phyloP scores from a whole-genome alignment of 2,888 invertebrate species.

The Sinhomidia bicolor region DNA sequence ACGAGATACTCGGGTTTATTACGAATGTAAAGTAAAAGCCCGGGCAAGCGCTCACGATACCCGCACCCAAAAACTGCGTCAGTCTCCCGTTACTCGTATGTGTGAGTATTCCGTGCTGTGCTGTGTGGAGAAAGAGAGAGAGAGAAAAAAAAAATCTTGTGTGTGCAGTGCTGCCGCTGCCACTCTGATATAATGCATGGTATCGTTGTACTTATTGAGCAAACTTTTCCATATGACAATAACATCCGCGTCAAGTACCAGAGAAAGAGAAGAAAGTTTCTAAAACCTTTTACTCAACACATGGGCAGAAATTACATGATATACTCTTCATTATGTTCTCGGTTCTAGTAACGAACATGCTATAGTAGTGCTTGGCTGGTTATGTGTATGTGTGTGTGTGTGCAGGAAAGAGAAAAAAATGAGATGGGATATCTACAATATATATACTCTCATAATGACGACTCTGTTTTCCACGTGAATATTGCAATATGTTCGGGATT shows the following conservation, averaged over 20 bases:
- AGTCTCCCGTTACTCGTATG: slow-evolving; percentile 44
- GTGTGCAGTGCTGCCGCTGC: neutral
- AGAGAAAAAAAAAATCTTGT: too few relatives aligned
- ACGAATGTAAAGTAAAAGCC: slow-evolving; percentile 69
- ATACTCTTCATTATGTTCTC: too few relatives aligned
- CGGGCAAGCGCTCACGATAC: slow-evolving; percentile 76
- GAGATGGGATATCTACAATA: too few relatives aligned
- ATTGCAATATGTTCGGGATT: too few relatives aligned
- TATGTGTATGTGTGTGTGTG: too few relatives aligned
- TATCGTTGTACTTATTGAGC: slow-evolving; percentile 51
- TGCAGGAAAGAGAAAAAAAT: too few relatives aligned
- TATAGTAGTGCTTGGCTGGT: too few relatives aligned
- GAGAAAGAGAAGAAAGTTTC: neutral
- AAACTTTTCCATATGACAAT: slow-evolving; percentile 68
- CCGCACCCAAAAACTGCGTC: slow-evolving; percentile 79
- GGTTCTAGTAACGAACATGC: too few relatives aligned
- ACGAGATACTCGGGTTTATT: slow-evolving; percentile 48
- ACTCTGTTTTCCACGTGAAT: too few relatives aligned
- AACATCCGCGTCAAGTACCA: slow-evolving; percentile 39
- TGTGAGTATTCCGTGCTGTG: neutral
- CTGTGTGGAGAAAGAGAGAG: neutral
- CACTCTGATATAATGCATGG: neutral
- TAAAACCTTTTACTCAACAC: slow-evolving; percentile 30
- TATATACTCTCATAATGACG: too few relatives aligned
- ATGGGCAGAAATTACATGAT: slow-evolving; percentile 26